These are phyloP conservation scores for Chelonoidis abingdonii DNA, from an alignment of 2,113 vertebrate species.

Conservation along the genomic window DNA sequence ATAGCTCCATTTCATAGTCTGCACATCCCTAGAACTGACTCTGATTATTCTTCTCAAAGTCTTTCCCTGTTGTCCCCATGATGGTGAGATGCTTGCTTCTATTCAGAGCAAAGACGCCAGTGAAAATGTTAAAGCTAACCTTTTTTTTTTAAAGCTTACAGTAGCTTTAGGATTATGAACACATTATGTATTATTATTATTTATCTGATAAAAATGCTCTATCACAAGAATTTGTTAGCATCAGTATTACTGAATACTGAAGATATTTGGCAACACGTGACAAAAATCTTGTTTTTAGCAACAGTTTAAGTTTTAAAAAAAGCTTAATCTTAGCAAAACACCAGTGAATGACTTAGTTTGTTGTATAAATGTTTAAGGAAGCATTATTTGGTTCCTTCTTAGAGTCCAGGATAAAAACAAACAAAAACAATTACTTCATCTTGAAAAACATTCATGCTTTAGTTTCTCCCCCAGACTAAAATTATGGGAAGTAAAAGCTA, in stretches of 20 bases:
- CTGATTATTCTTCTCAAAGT: background rate
- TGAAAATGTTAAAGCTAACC: background rate
- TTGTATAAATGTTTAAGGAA: slow-evolving; percentile 7
- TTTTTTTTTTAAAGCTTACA: background rate
- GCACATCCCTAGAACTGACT: background rate
- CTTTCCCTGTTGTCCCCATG: background rate
- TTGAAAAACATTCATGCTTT: background rate
- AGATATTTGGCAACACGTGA: background rate
- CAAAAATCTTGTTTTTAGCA: background rate
- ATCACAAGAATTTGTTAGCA: background rate
- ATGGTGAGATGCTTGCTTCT: background rate
- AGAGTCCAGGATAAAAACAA: background rate
- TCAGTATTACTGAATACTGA: background rate
- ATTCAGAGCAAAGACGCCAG: background rate
- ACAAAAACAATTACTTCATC: background rate
- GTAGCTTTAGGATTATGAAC: background rate
- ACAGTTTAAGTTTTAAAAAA: background rate
- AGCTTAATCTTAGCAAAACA: background rate
- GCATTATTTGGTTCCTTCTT: background rate
- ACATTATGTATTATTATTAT: background rate
- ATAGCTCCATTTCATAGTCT: background rate
- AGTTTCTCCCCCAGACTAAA: background rate
- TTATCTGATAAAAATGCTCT: background rate
- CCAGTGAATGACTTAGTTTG: background rate
- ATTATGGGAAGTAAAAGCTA: background rate